These are phyloP conservation scores for Narcine bancroftii DNA, from an alignment of 2,113 vertebrate species.

Conservation along the genomic window DNA sequence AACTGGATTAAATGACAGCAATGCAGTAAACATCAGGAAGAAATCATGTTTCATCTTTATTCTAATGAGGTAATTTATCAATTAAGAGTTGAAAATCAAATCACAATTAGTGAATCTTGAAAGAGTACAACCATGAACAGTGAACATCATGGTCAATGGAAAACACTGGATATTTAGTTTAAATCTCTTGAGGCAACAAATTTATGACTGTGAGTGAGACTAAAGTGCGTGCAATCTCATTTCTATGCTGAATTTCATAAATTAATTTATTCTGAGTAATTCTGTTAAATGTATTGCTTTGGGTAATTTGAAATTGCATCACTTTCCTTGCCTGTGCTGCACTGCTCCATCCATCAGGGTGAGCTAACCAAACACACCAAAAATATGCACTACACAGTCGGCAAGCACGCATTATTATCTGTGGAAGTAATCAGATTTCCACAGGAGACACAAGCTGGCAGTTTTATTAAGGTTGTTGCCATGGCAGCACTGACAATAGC, in stretches of 20 bases:
- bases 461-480: constrained; percentile 37
- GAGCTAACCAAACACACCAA: constrained; percentile 42
- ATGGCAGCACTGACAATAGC: constrained; percentile 38
- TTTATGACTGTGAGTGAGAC: neutral
- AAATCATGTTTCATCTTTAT: neutral
- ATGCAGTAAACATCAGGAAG: neutral
- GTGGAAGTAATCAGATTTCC: constrained; percentile 40
- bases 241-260: neutral
- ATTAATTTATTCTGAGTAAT: constrained; percentile 4
- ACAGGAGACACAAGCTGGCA: constrained; percentile 29
- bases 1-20: neutral
- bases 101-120: neutral
- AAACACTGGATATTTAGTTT: neutral
- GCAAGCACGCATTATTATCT: constrained; percentile 38
- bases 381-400: constrained; percentile 47
- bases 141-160: neutral
- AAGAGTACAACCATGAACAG: neutral
- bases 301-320: constrained; percentile 54
- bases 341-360: constrained; percentile 45
- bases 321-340: constrained; percentile 46
- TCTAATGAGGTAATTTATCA: neutral
- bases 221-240: neutral
- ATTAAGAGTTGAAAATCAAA: neutral
- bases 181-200: neutral
- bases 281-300: constrained; percentile 45